Base-by-base conservation (phyloP, 2,113 vertebrate genomes). In the Sinocyclocheilus maitianheensis region DNA sequence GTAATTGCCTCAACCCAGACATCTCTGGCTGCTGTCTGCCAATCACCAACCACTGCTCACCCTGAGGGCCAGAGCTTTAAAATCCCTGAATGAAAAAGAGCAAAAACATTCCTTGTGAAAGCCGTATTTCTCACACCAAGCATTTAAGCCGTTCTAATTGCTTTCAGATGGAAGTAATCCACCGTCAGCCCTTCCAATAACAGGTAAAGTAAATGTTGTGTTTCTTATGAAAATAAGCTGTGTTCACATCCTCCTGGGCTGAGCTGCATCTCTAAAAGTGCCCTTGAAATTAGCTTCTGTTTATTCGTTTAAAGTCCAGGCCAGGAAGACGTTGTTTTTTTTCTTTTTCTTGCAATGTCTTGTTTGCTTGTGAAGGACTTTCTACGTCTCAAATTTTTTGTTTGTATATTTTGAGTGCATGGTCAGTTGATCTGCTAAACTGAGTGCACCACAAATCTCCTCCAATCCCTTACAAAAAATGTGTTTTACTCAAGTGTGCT, bases 121-220 rank as follows among this genome's bases (percentile, higher is more conserved):
- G 85, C 77, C 34, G 55, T 84, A 86, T 87, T 87, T 89, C 88
- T 89, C 87, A 91, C 88, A 89, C 89, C 84, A 80, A 77, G 85
- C 75, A 2, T 83, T 86, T 37, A 63, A 85, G 89, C 86, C 72
- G 55, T 51, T 81, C 88, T 91, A 90, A 91, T 90, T 91, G 91
- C 87, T 91, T 91, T 90, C 91, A 91, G 89, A 91, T 92, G 91
- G 90, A 83, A 88, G 84, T 82, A 71, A 78, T 88, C 88, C 85
- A 88, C 85, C 86, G 40, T 77, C 86, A 88, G 78, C 80, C 72
- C 79, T 74, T 89, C 75, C 83, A 90, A 90, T 89, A 91, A 91
- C 90, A 90, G 90, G 87, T 85, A 91, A 92, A 88, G 89, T 91
- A 91, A 92, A 92, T 91, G 91, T 92, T 91, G 89, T 92, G 89